Evolutionary conservation across 1,140 invertebrate species (phyloP).

Genomic region (Trichogramma pretiosum): DNA sequence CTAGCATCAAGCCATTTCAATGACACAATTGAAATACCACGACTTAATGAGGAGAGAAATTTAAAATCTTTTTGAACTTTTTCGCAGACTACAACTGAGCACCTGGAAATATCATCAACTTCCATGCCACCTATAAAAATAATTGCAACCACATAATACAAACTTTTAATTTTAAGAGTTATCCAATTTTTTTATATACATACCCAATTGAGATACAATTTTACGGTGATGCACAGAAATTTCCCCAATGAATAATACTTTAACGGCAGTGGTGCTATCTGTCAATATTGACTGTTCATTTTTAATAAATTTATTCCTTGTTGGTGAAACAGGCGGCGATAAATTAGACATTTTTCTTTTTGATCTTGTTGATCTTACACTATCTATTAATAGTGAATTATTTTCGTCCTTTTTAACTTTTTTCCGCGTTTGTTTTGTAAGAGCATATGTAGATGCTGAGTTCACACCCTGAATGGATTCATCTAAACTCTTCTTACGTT

Average conservation of each 20-base stretch:
- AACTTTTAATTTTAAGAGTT: not conserved
- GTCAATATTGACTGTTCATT: no score
- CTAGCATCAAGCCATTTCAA: conserved; percentile 40
- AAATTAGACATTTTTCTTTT: no score
- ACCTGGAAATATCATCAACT: conserved; percentile 32
- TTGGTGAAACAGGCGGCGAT: no score
- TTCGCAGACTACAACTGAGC: conserved; percentile 44
- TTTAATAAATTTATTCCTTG: no score
- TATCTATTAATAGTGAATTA: no score
- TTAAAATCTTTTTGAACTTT: conserved; percentile 46
- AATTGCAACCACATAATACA: not conserved
- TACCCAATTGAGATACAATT: conserved; percentile 25
- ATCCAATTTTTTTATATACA: not conserved
- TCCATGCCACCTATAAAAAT: conserved; percentile 16
- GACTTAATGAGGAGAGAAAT: conserved; percentile 42
- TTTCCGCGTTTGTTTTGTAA: no score
- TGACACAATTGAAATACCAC: conserved; percentile 41
- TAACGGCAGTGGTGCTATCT: no score
- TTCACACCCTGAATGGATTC: no score
- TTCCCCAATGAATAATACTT: conserved; percentile 30
- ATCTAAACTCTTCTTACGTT: no score
- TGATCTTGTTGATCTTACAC: no score
- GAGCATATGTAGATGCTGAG: no score
- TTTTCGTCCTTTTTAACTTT: no score
- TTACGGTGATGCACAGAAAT: conserved; percentile 15